Conservation (phyloP, 2,113 vertebrate genomes). For the Sceloporus tristichus region DNA sequence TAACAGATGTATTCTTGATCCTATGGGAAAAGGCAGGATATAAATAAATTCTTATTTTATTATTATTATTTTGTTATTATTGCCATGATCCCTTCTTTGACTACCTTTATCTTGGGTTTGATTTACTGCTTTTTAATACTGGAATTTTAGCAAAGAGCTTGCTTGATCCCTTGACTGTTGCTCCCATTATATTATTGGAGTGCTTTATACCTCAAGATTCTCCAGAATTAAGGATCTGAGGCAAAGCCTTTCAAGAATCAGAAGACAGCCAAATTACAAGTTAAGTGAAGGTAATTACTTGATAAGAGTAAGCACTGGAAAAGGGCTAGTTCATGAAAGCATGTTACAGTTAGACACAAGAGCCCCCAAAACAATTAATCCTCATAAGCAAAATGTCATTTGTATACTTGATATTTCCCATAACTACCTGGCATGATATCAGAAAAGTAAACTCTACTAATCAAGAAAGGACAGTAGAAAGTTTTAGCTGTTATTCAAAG, state of each 20-base stretch:
- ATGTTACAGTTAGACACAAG: background rate
- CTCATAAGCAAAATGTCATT: background rate
- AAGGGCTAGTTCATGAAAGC: background rate
- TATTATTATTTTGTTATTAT: too few relatives aligned
- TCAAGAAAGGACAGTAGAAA: background rate
- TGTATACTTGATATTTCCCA: background rate
- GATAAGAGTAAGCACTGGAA: background rate
- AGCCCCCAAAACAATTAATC: background rate
- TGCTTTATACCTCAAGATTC: background rate
- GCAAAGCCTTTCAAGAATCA: background rate
- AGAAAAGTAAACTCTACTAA: background rate
- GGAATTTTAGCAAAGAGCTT: too few relatives aligned
- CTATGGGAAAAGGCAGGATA: too few relatives aligned
- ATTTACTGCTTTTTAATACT: too few relatives aligned
- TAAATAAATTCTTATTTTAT: too few relatives aligned
- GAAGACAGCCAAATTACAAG: background rate
- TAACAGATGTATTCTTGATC: too few relatives aligned
- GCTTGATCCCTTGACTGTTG: background rate
- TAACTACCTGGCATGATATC: background rate
- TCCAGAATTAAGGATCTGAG: background rate
- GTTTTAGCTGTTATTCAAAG: background rate
- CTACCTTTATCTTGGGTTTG: too few relatives aligned
- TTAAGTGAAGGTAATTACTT: background rate
- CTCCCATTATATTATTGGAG: background rate
- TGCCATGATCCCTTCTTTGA: too few relatives aligned